These are phyloP conservation scores for Gobius niger DNA, from an alignment of 2,113 vertebrate genomes.

Conservation along the genomic window DNA sequence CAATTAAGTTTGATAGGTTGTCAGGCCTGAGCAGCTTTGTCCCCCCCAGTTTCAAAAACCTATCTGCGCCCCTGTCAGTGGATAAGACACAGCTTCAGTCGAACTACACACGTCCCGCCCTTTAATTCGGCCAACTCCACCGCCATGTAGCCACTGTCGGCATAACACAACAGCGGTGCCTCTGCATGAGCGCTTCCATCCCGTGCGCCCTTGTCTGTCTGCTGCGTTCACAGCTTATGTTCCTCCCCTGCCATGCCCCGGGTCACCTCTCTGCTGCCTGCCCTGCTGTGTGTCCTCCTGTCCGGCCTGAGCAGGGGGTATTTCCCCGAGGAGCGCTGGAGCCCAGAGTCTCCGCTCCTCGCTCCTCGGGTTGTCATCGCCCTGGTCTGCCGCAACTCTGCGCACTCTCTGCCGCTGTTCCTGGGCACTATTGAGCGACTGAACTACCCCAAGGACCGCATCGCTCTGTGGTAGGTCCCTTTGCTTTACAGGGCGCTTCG, in stretches of 20 bases:
- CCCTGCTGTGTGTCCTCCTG: constrained; percentile 65
- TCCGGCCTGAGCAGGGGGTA: constrained; percentile 70
- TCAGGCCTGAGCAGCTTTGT: too few species aligned
- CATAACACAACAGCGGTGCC: constrained; percentile 54
- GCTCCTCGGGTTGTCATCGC: constrained; percentile 82
- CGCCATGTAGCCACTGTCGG: constrained; percentile 58
- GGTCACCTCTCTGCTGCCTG: constrained; percentile 53
- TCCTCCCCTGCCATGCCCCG: constrained; percentile 63
- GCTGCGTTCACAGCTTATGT: constrained; percentile 20
- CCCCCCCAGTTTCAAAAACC: too few species aligned
- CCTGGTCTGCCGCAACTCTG: constrained; percentile 85
- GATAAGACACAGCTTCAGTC: background rate
- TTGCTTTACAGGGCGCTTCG: background rate
- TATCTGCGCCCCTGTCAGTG: too few species aligned
- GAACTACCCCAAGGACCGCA: constrained; percentile 82
- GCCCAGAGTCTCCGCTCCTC: constrained; percentile 83
- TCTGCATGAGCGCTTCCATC: constrained; percentile 16
- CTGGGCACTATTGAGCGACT: constrained; percentile 83
- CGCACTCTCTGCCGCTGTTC: constrained; percentile 82
- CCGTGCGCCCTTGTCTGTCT: constrained; percentile 29
- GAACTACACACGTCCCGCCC: constrained; percentile 34
- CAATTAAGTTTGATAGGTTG: too few species aligned
- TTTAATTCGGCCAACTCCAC: constrained; percentile 52
- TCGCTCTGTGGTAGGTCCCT: constrained; percentile 83
- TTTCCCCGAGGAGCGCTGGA: constrained; percentile 89